Evolutionary conservation across 1,140 invertebrate genomes (phyloP), one percentile per base, ranked within the genome.

Genomic region (Dermatophagoides farinae): DNA sequence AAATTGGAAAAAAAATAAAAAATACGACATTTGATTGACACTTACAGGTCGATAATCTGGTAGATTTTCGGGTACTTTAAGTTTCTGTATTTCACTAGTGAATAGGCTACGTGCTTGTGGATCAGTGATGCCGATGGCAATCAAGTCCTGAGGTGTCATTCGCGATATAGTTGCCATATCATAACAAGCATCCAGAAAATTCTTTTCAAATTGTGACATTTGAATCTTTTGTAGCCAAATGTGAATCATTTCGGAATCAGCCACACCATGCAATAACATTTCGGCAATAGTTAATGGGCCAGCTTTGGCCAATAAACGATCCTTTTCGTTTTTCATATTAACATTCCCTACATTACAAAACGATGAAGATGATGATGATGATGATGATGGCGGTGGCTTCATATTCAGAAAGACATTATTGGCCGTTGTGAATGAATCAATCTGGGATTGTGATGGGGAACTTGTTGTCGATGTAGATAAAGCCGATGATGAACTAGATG

Each of bases 91-190:
- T 75, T 97, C 91, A 52, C 88, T 81, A 75, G 97, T 97, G 64
- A 99, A 78, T 66, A 85, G 79, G 69, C 97, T 95, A 62, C 95
- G 79, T 73, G 98, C 91, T 71, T 89, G 86, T 39, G 96, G 95
- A 74, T 97, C 95, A 68, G 92, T 97, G 66, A 98, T 95, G 67
- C 83, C 83, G 67, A 84, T 80, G n/a, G 80, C 80, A 23, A 79
- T 81, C 57, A 83, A 70, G 72, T 83, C 82, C 75, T 97, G 92
- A 0, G 95, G 93, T 20, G 95, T 98, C 89, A 97, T 97, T 62
- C 90, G 77, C 25, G 88, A 88, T 67, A 97, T 92, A 0, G 93
- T 97, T 22, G 88, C 83, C 75, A 99, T 82, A 75, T 98, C 95
- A 71, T 98, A 99, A 40, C 93, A 95, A 44, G 93, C 89, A 22